A percentile compares a stretch with the other conserved stretches of the same genome.
Conservation (phyloP, 2,888 invertebrate species). For the Xylota segnis region DNA sequence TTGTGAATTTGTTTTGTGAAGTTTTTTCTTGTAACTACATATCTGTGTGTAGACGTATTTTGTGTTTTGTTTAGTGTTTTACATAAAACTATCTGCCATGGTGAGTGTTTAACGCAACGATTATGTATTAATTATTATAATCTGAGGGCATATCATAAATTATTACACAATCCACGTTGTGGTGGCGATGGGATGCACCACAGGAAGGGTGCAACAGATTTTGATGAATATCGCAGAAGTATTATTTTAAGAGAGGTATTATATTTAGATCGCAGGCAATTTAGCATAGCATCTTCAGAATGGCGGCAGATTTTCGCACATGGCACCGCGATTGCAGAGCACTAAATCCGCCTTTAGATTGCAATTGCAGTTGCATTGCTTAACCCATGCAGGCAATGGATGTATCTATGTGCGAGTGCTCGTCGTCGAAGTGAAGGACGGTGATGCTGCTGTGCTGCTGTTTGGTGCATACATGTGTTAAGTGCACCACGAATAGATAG, state of each 20-base stretch:
- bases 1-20: conserved; percentile 37
- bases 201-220: conserved; percentile 46
- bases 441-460: conserved; percentile 38
- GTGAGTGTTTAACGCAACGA: conserved; percentile 58
- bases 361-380: conserved; percentile 45
- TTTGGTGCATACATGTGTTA: conserved; percentile 35
- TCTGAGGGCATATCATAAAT: conserved; percentile 26
- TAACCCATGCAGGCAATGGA: conserved; percentile 43
- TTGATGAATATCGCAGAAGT: conserved; percentile 62
- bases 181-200: conserved; percentile 32
- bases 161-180: conserved; percentile 57
- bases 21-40: conserved; percentile 33
- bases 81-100: conserved; percentile 53
- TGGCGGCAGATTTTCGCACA: conserved; percentile 53
- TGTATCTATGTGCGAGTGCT: conserved; percentile 1
- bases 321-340: conserved; percentile 38
- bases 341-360: conserved; percentile 48
- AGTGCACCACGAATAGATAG: conserved; percentile 43
- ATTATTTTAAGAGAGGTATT: conserved; percentile 67
- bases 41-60: conserved; percentile 31
- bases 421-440: conserved; percentile 25
- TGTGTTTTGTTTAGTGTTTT: conserved; percentile 63
- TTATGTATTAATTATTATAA: not conserved
- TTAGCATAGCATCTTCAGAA: conserved; percentile 54
- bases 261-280: conserved; percentile 69